A percentile compares a stretch with the other conserved stretches of the same genome.
phyloP scores from a whole-genome alignment of 1,140 invertebrate genomes.

The Cotesia chilonis region DNA sequence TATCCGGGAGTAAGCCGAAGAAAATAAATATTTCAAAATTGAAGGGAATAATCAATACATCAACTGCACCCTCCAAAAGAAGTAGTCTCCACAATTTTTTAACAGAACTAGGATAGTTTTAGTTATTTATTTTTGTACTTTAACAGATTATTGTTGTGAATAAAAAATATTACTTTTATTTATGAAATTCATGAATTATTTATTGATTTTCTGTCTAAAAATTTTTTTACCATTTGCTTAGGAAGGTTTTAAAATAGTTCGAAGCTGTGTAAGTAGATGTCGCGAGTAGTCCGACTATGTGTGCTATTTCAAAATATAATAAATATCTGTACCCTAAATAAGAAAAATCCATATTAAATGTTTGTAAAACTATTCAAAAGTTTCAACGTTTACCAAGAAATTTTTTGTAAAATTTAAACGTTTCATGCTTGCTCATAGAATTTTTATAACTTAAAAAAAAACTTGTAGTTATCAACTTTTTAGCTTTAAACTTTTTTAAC shows the following conservation, averaged over 20 bases:
- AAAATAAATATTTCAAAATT: slow-evolving; percentile 36
- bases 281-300: slow-evolving; percentile 1
- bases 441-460: too few species aligned
- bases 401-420: too few species aligned
- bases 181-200: too few species aligned
- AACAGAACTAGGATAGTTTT: slow-evolving; percentile 19
- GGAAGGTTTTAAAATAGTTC: background rate
- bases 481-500: too few species aligned
- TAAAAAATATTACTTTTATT: background rate
- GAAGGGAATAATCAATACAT: slow-evolving; percentile 33
- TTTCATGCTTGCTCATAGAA: too few species aligned
- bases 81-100: slow-evolving; percentile 26
- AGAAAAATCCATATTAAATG: background rate
- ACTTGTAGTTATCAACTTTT: too few species aligned
- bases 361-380: too few species aligned
- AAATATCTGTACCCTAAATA: background rate
- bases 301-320: background rate
- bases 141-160: background rate
- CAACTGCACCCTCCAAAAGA: slow-evolving; percentile 19
- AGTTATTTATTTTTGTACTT: background rate
- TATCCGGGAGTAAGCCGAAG: slow-evolving; percentile 17
- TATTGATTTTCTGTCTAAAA: background rate
- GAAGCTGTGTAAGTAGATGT: background rate
- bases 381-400: too few species aligned
- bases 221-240: background rate